Conservation (phyloP, 1,140 invertebrate genomes). For the Ganaspis sp. region DNA sequence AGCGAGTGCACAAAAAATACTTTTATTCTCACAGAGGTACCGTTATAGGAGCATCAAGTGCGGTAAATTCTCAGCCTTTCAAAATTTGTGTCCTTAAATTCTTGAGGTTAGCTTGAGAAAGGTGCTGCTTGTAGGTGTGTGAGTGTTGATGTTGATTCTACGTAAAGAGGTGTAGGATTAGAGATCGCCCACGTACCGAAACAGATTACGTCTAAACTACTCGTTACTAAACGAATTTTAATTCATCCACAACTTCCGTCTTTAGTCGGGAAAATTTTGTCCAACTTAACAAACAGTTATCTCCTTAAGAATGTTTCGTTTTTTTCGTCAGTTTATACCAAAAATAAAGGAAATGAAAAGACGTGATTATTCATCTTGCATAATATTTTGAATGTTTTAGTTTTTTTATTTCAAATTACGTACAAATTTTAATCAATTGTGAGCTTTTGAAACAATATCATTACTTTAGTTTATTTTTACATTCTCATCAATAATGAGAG, state of each 20-base stretch:
- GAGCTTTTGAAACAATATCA: too few species aligned
- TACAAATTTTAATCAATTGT: too few species aligned
- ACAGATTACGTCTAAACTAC: background rate
- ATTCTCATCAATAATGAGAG: too few species aligned
- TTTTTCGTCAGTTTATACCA: too few species aligned
- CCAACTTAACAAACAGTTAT: too few species aligned
- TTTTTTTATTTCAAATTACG: background rate
- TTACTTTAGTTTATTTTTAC: too few species aligned
- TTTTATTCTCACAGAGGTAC: background rate
- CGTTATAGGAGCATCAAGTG: conserved; percentile 12
- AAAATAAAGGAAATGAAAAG: too few species aligned
- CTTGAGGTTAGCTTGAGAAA: background rate
- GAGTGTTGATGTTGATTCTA: background rate
- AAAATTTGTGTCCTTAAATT: conserved; percentile 8
- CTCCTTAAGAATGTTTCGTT: too few species aligned
- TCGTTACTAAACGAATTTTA: background rate
- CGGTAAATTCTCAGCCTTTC: background rate
- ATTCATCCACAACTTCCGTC: background rate
- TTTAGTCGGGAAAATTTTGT: background rate
- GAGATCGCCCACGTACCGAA: background rate
- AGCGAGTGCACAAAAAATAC: background rate
- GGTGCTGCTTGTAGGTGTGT: background rate
- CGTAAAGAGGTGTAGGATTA: background rate
- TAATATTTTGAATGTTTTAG: background rate
- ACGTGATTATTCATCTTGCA: background rate